Conservation (phyloP, 2,113 vertebrate species). For the Brachirus orientalis region DNA sequence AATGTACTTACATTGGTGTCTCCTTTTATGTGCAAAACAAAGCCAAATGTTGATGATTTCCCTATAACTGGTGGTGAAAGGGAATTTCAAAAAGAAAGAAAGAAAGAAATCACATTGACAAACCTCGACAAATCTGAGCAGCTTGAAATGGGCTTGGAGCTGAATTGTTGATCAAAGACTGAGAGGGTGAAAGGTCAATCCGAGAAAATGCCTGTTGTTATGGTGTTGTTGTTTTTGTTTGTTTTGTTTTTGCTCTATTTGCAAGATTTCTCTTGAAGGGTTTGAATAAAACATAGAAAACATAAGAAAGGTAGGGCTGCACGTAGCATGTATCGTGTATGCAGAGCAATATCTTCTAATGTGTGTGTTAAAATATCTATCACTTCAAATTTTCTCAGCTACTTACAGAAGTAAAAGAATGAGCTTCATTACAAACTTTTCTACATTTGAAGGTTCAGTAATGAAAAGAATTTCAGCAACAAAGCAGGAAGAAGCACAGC, state of each 20-base stretch:
- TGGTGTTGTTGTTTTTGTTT: neutral
- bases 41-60: slow-evolving; percentile 27
- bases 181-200: neutral
- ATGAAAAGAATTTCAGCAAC: slow-evolving; percentile 35
- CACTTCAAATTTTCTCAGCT: too few species aligned
- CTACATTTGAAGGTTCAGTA: slow-evolving; percentile 23
- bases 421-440: slow-evolving; percentile 28
- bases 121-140: neutral
- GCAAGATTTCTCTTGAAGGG: neutral
- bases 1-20: slow-evolving; percentile 38
- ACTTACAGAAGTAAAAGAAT: neutral
- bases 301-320: neutral
- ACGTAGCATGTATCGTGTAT: neutral
- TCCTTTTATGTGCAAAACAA: slow-evolving; percentile 42
- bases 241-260: neutral
- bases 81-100: neutral
- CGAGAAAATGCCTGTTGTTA: too few species aligned
- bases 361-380: neutral
- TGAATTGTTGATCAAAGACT: neutral
- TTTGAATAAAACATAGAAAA: neutral
- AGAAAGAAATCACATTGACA: neutral
- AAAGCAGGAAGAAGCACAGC: slow-evolving; percentile 21
- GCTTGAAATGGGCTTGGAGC: neutral
- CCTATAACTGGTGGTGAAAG: slow-evolving; percentile 3
- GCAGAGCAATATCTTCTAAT: neutral